Evolutionary conservation across 2,888 invertebrate genomes (phyloP).

Genomic region (Cyclophora albipunctata): DNA sequence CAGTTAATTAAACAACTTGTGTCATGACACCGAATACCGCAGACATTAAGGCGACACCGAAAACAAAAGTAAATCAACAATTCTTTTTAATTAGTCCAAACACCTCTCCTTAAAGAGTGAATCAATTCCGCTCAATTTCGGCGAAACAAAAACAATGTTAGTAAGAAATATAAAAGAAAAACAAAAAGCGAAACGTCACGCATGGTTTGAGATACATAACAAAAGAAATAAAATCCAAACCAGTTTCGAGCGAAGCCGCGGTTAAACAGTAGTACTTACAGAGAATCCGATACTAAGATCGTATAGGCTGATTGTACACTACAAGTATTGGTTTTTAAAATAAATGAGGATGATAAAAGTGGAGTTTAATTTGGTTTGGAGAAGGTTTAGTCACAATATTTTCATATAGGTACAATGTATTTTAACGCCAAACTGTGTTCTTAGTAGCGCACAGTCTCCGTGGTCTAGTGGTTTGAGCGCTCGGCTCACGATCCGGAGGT

Average conservation of each 20-base stretch:
- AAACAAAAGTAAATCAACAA: background rate
- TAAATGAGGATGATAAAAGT: conserved; percentile 1
- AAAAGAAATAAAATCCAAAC: conserved; percentile 24
- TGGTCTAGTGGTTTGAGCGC: too few species aligned
- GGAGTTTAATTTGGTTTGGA: too few species aligned
- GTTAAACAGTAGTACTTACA: conserved; percentile 63
- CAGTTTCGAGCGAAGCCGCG: conserved; percentile 32
- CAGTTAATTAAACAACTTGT: too few species aligned
- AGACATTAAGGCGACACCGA: background rate
- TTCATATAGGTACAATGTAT: too few species aligned
- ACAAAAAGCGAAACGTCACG: background rate
- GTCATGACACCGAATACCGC: too few species aligned
- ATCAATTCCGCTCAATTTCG: conserved; percentile 19
- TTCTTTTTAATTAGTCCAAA: conserved; percentile 11
- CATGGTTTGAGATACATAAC: conserved; percentile 6
- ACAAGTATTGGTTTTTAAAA: conserved; percentile 9
- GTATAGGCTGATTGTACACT: conserved; percentile 44
- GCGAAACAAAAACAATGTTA: conserved; percentile 6
- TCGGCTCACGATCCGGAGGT: too few species aligned
- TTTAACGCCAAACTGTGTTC: too few species aligned
- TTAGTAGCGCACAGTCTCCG: too few species aligned
- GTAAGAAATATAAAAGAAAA: background rate
- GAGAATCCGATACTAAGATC: conserved; percentile 42
- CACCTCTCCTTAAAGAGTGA: conserved; percentile 10
- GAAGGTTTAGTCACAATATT: too few species aligned